These are phyloP conservation scores for Echinops telfairi DNA, from an alignment of 2,113 vertebrate genomes.

Conservation along the genomic window DNA sequence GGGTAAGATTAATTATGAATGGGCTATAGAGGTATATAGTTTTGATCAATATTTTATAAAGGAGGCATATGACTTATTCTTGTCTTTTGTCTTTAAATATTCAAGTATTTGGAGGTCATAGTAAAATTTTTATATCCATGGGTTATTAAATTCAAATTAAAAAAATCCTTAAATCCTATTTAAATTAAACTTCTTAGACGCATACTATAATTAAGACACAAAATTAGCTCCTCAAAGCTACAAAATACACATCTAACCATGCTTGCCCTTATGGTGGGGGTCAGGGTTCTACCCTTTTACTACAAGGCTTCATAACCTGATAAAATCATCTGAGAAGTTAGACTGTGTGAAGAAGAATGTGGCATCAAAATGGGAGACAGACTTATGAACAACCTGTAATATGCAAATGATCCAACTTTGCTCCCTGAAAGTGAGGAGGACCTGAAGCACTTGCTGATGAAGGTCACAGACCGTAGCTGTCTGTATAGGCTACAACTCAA, in stretches of 20 bases:
- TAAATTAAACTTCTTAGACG: background rate
- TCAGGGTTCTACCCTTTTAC: too few relatives aligned
- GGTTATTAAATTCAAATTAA: background rate
- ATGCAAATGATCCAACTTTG: too few relatives aligned
- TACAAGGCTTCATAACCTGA: too few relatives aligned
- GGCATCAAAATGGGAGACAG: too few relatives aligned
- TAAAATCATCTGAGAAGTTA: too few relatives aligned
- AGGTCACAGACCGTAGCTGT: too few relatives aligned
- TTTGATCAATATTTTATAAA: background rate
- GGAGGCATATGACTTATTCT: background rate
- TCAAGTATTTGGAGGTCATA: background rate
- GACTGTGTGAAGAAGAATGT: too few relatives aligned
- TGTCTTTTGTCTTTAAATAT: background rate
- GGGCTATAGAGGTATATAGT: background rate
- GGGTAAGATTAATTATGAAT: background rate
- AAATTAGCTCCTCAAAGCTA: background rate
- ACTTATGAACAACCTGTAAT: too few relatives aligned
- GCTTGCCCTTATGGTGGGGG: too few relatives aligned
- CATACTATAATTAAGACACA: background rate
- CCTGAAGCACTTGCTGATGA: too few relatives aligned
- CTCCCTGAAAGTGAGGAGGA: too few relatives aligned
- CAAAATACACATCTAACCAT: background rate
- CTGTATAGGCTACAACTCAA: too few relatives aligned
- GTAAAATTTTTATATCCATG: slow-evolving; percentile 25
- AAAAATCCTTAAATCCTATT: background rate